Evolutionary conservation across 2,797 vertebrate species (phyloP), one percentile per base, ranked within the genome.

Genomic region (Poeciliopsis paucimaculata): DNA sequence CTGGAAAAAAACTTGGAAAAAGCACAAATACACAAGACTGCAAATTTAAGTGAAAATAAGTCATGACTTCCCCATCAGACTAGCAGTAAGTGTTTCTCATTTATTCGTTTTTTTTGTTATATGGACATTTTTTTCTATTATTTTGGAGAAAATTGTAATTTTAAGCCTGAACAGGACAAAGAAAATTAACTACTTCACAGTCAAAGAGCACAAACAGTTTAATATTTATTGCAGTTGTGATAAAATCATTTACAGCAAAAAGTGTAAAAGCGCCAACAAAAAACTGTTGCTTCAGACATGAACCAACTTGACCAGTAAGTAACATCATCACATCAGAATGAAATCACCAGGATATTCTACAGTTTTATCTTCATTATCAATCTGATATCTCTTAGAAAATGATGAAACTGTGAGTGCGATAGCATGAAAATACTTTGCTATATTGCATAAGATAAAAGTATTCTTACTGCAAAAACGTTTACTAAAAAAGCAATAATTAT

Each of bases 101-200:
- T 53, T 26, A 8, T 26, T 26, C 0, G 9, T n/a, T n/a, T 55
- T 53, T 53, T 55, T 55, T n/a, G 8, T 55, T 10, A 23, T 53
- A 6, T 49, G 47, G 26, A 23, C 1, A 7, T 0, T 60, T 5
- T 55, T 60, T 28, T 31, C 26, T 60, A 31, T n/a, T n/a, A n/a
- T 55, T 55, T 55, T 55, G 53, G 28, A 16, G 28, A 31, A 68
- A 41, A 41, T 2, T 0, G 10, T 36, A 0, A 18, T 66, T 62
- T 34, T 34, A 34, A 16, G 31, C 73, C 20, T 49, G 82, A 81
- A 86, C 43, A 87, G 3, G 71, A 78, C 6, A 85, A 73, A 78
- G 39, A 64, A 77, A 11, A 62, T n/a, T 1, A 75, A 15, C 51
- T 3, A 73, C 31, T 43, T 34, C 2, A 28, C 46, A 16, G 20